Conservation (phyloP, 2,113 vertebrate species). For the Erythrocercus mccallii region DNA sequence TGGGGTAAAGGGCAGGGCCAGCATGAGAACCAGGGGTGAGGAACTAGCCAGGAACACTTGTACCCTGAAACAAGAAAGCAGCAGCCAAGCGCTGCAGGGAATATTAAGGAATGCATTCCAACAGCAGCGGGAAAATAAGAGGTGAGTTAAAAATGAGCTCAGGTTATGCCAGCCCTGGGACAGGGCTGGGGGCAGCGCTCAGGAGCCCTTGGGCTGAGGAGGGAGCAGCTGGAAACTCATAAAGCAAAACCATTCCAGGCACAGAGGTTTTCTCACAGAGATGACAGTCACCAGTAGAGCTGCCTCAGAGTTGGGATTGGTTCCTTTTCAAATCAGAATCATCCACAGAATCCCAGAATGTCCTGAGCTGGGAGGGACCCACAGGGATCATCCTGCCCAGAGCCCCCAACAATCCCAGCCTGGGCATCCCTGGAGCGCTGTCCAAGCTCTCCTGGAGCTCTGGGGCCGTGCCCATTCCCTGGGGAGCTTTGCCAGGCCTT, state of each 20-base stretch:
- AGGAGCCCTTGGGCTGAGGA: not conserved
- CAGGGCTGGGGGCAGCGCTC: not conserved
- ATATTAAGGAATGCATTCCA: not conserved
- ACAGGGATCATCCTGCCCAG: not conserved
- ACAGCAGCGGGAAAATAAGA: not conserved
- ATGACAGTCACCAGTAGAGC: not conserved
- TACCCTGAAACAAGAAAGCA: not conserved
- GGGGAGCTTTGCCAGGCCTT: not conserved
- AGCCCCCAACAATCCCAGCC: not conserved
- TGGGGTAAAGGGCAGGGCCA: not conserved
- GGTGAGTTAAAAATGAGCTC: not conserved
- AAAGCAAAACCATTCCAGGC: not conserved
- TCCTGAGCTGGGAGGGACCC: not conserved
- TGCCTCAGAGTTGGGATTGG: accelerated
- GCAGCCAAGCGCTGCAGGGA: not conserved
- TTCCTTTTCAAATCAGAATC: not conserved
- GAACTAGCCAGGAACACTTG: accelerated
- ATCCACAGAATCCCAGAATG: not conserved
- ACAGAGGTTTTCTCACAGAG: accelerated
- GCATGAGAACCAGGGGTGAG: not conserved
- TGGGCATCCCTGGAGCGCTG: not conserved
- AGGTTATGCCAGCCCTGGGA: accelerated
- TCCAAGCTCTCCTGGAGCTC: not conserved
- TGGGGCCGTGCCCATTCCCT: not conserved
- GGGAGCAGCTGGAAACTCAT: not conserved